Evolutionary conservation across 1,140 invertebrate species (phyloP).

Genomic region (Varroa destructor): DNA sequence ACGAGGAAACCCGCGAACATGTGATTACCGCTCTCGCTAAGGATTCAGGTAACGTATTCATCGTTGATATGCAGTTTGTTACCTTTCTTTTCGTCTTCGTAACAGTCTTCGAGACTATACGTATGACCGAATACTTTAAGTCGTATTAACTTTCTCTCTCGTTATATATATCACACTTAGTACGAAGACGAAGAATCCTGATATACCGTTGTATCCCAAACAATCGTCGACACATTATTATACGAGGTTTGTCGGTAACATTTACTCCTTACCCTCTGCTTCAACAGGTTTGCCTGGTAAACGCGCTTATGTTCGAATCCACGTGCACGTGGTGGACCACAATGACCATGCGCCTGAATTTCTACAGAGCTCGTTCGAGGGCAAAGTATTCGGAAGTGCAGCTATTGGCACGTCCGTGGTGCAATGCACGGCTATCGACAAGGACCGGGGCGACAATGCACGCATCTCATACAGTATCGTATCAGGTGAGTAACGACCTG

Average conservation of each 20-base stretch:
- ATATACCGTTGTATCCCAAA: too few relatives aligned
- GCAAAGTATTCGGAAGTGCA: slow-evolving; percentile 60
- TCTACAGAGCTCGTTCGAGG: slow-evolving; percentile 55
- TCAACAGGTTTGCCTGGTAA: slow-evolving; percentile 63
- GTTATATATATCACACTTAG: too few relatives aligned
- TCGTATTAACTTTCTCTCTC: too few relatives aligned
- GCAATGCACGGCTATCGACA: slow-evolving; percentile 59
- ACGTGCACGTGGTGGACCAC: slow-evolving; percentile 66
- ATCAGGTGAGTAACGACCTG: slow-evolving; percentile 45
- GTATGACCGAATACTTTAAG: too few relatives aligned
- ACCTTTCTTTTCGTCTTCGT: too few relatives aligned
- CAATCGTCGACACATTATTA: too few relatives aligned
- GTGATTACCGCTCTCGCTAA: slow-evolving; percentile 74
- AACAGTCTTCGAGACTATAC: too few relatives aligned
- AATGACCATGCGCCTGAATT: slow-evolving; percentile 80
- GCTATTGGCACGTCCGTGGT: slow-evolving; percentile 56
- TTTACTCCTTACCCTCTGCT: too few relatives aligned
- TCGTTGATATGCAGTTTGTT: too few relatives aligned
- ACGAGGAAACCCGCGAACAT: slow-evolving; percentile 66
- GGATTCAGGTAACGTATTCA: slow-evolving; percentile 55
- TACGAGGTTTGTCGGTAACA: too few relatives aligned
- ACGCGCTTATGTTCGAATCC: slow-evolving; percentile 64
- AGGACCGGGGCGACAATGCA: slow-evolving; percentile 66
- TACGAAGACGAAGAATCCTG: too few relatives aligned
- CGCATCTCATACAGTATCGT: slow-evolving; percentile 63